Evolutionary conservation across 2,888 invertebrate genomes (phyloP).

Genomic region (Allygus modestus): DNA sequence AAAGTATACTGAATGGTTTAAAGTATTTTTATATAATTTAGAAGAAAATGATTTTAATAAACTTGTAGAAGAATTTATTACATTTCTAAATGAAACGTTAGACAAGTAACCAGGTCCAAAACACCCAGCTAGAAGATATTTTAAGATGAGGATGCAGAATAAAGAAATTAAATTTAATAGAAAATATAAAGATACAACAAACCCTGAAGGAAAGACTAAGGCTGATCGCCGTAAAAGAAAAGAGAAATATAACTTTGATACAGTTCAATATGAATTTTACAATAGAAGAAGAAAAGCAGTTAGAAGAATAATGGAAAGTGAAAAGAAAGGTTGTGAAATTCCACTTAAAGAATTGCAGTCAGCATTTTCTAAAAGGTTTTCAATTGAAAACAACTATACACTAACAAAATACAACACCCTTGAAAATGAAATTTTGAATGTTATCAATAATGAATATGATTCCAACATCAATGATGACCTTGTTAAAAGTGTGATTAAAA

Average conservation of each 20-base stretch:
- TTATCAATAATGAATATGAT: neutral
- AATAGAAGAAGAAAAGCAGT: slow-evolving; percentile 23
- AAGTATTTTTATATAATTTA: neutral
- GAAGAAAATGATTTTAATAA: neutral
- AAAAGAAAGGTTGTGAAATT: neutral
- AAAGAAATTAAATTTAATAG: neutral
- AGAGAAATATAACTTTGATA: neutral
- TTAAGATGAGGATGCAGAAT: neutral
- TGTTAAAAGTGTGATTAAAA: neutral
- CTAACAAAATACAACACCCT: neutral
- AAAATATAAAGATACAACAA: neutral
- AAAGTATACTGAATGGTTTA: neutral
- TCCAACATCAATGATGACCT: neutral
- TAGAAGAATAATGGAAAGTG: neutral
- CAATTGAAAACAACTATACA: neutral
- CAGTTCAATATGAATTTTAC: neutral
- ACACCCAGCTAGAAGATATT: slow-evolving; percentile 11
- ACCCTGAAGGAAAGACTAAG: neutral
- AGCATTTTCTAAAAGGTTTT: slow-evolving; percentile 3
- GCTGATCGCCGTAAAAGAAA: slow-evolving; percentile 1
- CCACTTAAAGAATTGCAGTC: neutral
- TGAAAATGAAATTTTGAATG: neutral
- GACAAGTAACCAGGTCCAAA: neutral
- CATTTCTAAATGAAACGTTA: neutral
- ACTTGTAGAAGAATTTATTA: neutral